Percentiles rank a stretch among this genome's conserved stretches.
Conservation (phyloP, 2,113 vertebrate genomes). For the Hiodon tergisus region DNA sequence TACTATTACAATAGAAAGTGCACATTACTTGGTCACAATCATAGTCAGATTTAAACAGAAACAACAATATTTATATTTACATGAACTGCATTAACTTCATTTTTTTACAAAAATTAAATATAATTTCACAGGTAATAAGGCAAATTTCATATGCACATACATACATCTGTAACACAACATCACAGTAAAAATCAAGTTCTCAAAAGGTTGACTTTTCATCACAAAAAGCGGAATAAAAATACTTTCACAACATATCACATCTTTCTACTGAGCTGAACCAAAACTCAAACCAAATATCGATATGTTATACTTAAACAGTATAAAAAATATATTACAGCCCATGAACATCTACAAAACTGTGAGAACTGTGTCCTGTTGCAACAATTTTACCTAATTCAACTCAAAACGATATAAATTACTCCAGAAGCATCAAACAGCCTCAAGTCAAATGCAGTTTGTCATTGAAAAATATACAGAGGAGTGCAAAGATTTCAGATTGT, state of each 20-base stretch:
- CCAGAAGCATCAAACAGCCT: conserved; percentile 56
- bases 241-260: conserved; percentile 23
- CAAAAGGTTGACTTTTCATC: conserved; percentile 30
- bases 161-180: conserved; percentile 13
- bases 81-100: conserved; percentile 73
- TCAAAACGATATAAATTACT: conserved; percentile 60
- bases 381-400: conserved; percentile 52
- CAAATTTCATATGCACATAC: conserved; percentile 46
- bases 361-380: conserved; percentile 63
- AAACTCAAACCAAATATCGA: conserved; percentile 67
- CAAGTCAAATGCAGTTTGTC: conserved; percentile 50
- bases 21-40: conserved; percentile 83
- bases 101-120: conserved; percentile 61
- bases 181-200: conserved; percentile 19
- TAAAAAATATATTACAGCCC: conserved; percentile 57
- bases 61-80: conserved; percentile 61
- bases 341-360: conserved; percentile 45
- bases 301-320: conserved; percentile 57
- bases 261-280: conserved; percentile 10
- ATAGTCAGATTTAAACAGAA: conserved; percentile 65
- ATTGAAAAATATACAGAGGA: conserved; percentile 69
- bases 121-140: conserved; percentile 77
- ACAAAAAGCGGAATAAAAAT: conserved; percentile 49
- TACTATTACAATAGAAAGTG: conserved; percentile 83
- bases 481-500: conserved; percentile 82